Conservation (phyloP, 2,797 vertebrate species). For the Eupleurogrammus muticus region DNA sequence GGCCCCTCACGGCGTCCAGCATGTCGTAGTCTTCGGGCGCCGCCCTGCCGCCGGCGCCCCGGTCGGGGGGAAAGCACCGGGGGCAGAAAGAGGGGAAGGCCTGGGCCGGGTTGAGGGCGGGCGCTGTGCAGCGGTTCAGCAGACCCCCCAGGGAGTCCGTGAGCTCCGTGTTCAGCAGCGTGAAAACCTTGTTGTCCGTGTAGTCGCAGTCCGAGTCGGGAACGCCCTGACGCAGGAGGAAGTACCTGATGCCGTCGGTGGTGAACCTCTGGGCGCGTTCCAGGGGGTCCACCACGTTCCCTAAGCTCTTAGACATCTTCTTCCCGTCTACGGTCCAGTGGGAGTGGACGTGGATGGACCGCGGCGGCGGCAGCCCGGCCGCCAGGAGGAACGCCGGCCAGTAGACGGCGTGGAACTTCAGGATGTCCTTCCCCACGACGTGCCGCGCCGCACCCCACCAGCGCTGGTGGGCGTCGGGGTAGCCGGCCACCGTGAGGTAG, state of each 20-base stretch:
- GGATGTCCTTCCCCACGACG: slow-evolving; percentile 95
- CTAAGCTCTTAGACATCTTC: slow-evolving; percentile 98
- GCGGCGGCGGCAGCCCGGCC: slow-evolving; percentile 87
- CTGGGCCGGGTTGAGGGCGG: slow-evolving; percentile 89
- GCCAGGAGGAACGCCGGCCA: slow-evolving; percentile 96
- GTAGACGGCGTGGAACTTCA: slow-evolving; percentile 95
- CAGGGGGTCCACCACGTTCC: slow-evolving; percentile 91
- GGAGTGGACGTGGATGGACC: slow-evolving; percentile 90
- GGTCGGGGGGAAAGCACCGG: slow-evolving; percentile 78
- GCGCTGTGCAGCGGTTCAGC: slow-evolving; percentile 90
- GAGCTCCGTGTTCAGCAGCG: slow-evolving; percentile 91
- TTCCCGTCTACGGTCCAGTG: slow-evolving; percentile 94
- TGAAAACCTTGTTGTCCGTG: slow-evolving; percentile 88
- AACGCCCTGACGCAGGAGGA: slow-evolving; percentile 93
- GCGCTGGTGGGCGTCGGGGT: slow-evolving; percentile 80
- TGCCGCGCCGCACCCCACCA: slow-evolving; percentile 89
- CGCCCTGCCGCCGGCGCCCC: slow-evolving; percentile 57
- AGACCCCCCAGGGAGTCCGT: slow-evolving; percentile 91
- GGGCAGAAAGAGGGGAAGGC: slow-evolving; percentile 86
- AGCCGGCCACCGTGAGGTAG: slow-evolving; percentile 92
- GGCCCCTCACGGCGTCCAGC: slow-evolving; percentile 79
- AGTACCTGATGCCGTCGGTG: slow-evolving; percentile 93
- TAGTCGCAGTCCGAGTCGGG: slow-evolving; percentile 94
- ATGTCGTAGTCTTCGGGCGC: slow-evolving; percentile 86
- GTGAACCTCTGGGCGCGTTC: slow-evolving; percentile 84